Base-by-base conservation (phyloP, 1,140 invertebrate species). In the Oedothorax gibbosus region DNA sequence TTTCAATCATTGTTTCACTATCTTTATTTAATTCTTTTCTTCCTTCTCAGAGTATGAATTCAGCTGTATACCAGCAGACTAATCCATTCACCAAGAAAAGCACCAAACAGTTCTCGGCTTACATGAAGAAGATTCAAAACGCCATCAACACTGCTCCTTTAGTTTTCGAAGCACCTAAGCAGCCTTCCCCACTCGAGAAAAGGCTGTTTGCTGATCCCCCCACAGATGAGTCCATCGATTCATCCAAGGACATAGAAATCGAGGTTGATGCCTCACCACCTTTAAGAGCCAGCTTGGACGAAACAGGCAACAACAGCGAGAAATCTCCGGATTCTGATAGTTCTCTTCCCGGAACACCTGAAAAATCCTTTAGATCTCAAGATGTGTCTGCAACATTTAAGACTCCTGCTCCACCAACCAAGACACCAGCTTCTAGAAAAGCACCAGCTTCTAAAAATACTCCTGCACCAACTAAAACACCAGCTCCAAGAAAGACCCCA, bases 41-140 rank as follows among this genome's bases (percentile, higher is more conserved):
- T 60, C 18, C 57, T 18, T 49, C 71, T 51, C 21, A 81, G 78
- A 81, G 21, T 18, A 35, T 71, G 20, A 35, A 82, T 8, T 82
- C 69, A 18, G 21, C 56, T 51, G 53, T 65, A 14, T 82, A 64
- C 65, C 80, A 82, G 54, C 56, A 72, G 54, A 82, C 49, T n/a
- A 73, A 53, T 73, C 68, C 68, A 15, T 73, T 12, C 35, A 9
- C 68, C 7, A 82, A 82, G 35, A 72, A 50, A 35, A 82, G 56
- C 35, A 54, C 64, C 20, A 72, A 73, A 10, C 53, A 57, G 8
- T 82, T 82, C 56, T 18, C 56, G 18, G 53, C 35, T 73, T 82
- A 82, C 64, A 11, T 82, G n/a, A 82, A 82, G 20, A 82, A 82
- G 62, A 82, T 82, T 73, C 56, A 82, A 54, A 12, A 12, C 20